A percentile compares a stretch with the other conserved stretches of the same genome.
Evolutionary conservation across 2,888 invertebrate species (phyloP).

Genomic region (Drosophila testacea): DNA sequence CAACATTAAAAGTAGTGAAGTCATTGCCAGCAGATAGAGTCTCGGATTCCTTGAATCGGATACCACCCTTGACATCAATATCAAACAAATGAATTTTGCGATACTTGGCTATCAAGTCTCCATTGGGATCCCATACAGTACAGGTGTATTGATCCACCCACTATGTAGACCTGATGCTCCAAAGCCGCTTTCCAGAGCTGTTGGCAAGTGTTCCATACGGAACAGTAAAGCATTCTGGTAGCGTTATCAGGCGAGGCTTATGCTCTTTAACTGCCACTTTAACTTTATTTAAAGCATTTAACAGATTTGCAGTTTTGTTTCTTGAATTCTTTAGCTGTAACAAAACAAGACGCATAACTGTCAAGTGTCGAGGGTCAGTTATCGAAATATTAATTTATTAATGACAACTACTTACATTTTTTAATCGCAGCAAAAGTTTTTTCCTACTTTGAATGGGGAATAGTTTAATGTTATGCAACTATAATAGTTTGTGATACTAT

Average conservation of each 20-base stretch:
- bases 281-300: constrained; percentile 90
- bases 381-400: too few species aligned
- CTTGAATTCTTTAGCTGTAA: constrained; percentile 93
- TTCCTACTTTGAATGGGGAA: too few species aligned
- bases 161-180: constrained; percentile 90
- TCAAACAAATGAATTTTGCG: constrained; percentile 98
- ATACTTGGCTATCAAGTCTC: constrained; percentile 91
- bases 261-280: constrained; percentile 86
- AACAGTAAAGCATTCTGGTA: constrained; percentile 97
- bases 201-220: constrained; percentile 95
- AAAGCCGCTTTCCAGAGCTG: constrained; percentile 91
- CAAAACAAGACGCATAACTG: constrained; percentile 88
- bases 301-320: constrained; percentile 91
- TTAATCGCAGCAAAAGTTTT: too few species aligned
- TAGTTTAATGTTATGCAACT: too few species aligned
- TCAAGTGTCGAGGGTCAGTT: neutral
- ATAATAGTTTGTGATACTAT: too few species aligned
- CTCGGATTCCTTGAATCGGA: constrained; percentile 97
- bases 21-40: constrained; percentile 91
- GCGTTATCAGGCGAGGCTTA: constrained; percentile 88
- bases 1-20: constrained; percentile 90
- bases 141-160: constrained; percentile 96
- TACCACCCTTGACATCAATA: constrained; percentile 96
- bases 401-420: constrained; percentile 52
- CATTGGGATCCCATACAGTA: constrained; percentile 92